Evolutionary conservation across 2,797 vertebrate genomes (phyloP).

Genomic region (Alca torda): DNA sequence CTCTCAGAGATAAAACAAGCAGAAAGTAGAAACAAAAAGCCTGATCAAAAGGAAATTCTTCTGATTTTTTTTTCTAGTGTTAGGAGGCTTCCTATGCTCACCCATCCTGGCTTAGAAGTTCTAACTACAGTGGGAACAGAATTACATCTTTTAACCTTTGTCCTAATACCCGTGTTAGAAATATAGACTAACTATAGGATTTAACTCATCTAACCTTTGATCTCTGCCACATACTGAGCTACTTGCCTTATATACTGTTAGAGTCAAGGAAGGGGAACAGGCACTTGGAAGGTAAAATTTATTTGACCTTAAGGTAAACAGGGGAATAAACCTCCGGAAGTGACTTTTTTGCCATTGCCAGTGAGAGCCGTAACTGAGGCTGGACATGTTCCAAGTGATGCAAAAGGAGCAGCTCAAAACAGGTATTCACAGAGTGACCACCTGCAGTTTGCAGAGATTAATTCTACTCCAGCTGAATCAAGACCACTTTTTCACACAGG

Average conservation of each 20-base stretch:
- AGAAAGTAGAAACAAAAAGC: background rate
- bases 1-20: background rate
- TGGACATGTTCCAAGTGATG: background rate
- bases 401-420: background rate
- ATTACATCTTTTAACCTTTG: background rate
- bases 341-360: background rate
- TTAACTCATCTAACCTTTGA: background rate
- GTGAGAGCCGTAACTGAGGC: background rate
- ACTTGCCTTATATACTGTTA: background rate
- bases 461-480: background rate
- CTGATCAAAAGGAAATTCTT: background rate
- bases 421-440: background rate
- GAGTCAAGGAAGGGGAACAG: background rate
- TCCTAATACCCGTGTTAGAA: background rate
- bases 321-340: background rate
- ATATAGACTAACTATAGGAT: background rate
- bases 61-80: background rate
- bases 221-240: background rate
- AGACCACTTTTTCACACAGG: background rate
- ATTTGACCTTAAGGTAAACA: conserved; percentile 8
- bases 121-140: background rate
- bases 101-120: background rate
- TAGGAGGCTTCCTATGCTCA: background rate
- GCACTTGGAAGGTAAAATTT: background rate
- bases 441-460: background rate